Base-by-base conservation (phyloP, 2,888 invertebrate species). In the Drosophila peninsularis region DNA sequence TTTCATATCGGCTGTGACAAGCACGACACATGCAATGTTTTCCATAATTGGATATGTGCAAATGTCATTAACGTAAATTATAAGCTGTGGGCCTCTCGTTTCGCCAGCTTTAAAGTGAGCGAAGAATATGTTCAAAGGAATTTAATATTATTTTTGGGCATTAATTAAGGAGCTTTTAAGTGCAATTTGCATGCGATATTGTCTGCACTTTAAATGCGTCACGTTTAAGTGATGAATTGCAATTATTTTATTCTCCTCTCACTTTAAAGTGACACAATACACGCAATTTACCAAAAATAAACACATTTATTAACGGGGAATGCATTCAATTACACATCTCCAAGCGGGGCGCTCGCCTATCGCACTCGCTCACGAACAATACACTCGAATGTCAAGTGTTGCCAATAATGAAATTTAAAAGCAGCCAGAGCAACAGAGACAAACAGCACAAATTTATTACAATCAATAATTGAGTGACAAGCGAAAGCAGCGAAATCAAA, bases 401-500 rank as follows among this genome's bases (percentile, higher is more conserved):
- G 30, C n/a, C 45, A 41, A 53, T 53, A 63, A 75, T 65, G 27
- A 41, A 39, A 54, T 60, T 50, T 27, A 41, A 62, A 66, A 36
- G 24, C 36, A 32, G 24, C 37, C 17, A 27, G n/a, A 4, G 44
- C 53, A 27, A 17, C 37, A 17, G 52, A n/a, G 44, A 30, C 27
- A 62, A 45, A n/a, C 14, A 27, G 17, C n/a, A 32, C 37, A 73
- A 67, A 69, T 78, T 68, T 53, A 69, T 73, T 64, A 56, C 68
- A 78, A 52, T 69, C 69, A 74, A 78, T 78, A 74, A 78, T 70
- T 78, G 53, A 63, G 62, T 50, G 64, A 34, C 49, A 30, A 39
- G 32, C 63, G 53, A 52, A 32, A 30, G 30, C 55, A 36, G 39
- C 34, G 44, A 45, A 52, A 37, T 32, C 2, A 60, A 57, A 39